Percentiles rank a stretch among this genome's conserved stretches.
Conservation (phyloP, 1,140 invertebrate genomes). For the Camponotus vicinus region DNA sequence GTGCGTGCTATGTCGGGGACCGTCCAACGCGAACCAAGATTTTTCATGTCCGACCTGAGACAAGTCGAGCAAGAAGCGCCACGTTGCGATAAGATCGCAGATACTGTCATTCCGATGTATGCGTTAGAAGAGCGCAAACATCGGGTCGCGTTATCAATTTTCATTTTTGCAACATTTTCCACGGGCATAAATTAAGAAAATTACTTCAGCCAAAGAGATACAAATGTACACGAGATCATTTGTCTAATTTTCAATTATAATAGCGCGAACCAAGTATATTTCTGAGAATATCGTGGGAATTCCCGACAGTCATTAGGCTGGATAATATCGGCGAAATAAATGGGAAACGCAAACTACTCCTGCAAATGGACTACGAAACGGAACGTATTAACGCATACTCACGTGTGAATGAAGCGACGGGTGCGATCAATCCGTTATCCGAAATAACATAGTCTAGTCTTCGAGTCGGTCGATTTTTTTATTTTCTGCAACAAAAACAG, state of each 20-base stretch:
- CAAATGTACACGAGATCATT: neutral
- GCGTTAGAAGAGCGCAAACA: neutral
- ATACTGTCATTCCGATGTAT: conserved; percentile 1
- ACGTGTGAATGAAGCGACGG: conserved; percentile 85
- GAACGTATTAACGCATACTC: conserved; percentile 67
- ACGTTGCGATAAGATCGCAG: conserved; percentile 50
- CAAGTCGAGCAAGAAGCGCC: conserved; percentile 34
- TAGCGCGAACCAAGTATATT: neutral
- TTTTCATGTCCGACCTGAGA: conserved; percentile 86
- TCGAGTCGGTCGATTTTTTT: conserved; percentile 76
- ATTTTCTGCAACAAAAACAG: conserved; percentile 71
- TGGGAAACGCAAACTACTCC: neutral
- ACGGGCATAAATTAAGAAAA: neutral
- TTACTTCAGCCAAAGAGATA: neutral
- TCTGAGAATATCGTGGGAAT: neutral
- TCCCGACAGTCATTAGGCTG: conserved; percentile 20
- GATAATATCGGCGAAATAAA: conserved; percentile 20
- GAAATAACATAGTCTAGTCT: conserved; percentile 83
- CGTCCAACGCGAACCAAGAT: conserved; percentile 86
- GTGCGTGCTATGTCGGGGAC: conserved; percentile 86
- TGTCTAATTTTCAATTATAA: conserved; percentile 15
- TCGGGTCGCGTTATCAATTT: neutral
- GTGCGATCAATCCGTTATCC: conserved; percentile 84
- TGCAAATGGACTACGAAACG: neutral
- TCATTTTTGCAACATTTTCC: neutral